Conservation (phyloP, 1,140 invertebrate species). For the Druon quercuslanigerum region DNA sequence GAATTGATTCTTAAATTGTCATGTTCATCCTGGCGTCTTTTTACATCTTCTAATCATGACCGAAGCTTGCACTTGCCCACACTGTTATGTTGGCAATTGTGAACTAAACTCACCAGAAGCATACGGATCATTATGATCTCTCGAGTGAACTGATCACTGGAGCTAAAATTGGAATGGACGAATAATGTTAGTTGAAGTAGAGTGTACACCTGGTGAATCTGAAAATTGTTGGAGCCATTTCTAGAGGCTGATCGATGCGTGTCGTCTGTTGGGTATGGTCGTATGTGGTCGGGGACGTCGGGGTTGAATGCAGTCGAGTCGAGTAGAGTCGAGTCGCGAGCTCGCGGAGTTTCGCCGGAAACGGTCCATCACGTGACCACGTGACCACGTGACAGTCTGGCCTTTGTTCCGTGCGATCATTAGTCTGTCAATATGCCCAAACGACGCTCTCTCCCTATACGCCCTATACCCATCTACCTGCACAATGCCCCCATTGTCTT, state of each 20-base stretch:
- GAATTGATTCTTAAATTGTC: too few species aligned
- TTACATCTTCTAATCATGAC: too few species aligned
- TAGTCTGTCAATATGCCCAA: constrained; percentile 76
- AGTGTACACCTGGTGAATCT: too few species aligned
- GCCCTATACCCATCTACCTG: constrained; percentile 64
- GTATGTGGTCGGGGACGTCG: constrained; percentile 50
- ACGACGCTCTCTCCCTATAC: constrained; percentile 61
- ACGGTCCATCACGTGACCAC: constrained; percentile 74
- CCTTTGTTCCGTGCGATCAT: constrained; percentile 74
- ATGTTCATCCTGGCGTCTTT: too few species aligned
- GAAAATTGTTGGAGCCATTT: too few species aligned
- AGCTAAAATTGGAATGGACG: too few species aligned
- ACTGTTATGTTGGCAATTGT: too few species aligned
- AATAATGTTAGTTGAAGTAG: too few species aligned
- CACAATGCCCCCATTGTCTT: constrained; percentile 74
- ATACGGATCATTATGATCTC: too few species aligned
- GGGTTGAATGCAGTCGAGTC: constrained; percentile 54
- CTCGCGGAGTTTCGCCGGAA: constrained; percentile 67
- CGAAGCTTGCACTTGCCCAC: too few species aligned
- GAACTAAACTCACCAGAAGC: too few species aligned
- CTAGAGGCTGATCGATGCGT: constrained; percentile 65
- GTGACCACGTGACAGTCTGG: constrained; percentile 72
- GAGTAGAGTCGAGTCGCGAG: constrained; percentile 49
- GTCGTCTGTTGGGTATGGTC: constrained; percentile 56
- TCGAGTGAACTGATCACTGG: too few species aligned